phyloP scores from a whole-genome alignment of 2,888 invertebrate species.

The Orchesella flavescens region DNA sequence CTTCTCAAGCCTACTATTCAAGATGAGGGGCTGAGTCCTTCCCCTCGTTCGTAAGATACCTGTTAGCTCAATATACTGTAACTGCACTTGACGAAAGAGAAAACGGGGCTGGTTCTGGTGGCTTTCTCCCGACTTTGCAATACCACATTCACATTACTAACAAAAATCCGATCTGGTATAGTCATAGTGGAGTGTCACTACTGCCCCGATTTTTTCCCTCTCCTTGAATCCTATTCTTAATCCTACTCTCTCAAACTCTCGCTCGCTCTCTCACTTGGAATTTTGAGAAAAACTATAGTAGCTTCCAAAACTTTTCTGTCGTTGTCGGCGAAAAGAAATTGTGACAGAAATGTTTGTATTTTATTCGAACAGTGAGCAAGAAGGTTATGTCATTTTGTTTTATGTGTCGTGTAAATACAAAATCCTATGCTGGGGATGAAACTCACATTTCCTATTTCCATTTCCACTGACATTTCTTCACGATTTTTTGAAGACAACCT shows the following conservation, averaged over 20 bases:
- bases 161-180: too few relatives aligned
- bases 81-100: conserved; percentile 9
- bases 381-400: conserved; percentile 42
- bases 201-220: conserved; percentile 6
- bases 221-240: neutral
- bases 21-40: neutral
- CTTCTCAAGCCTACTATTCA: conserved; percentile 24
- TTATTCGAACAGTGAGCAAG: conserved; percentile 28
- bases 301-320: conserved; percentile 7
- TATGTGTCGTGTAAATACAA: neutral
- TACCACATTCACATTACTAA: too few relatives aligned
- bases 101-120: neutral
- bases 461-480: neutral
- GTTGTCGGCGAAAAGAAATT: conserved; percentile 9
- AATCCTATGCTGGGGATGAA: neutral
- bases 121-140: neutral
- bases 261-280: neutral
- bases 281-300: neutral
- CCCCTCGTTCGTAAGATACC: neutral
- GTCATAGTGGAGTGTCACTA: neutral
- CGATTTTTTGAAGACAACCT: too few relatives aligned
- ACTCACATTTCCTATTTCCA: neutral
- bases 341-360: conserved; percentile 47
- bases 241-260: neutral
- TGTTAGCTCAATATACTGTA: conserved; percentile 1